phyloP scores from a whole-genome alignment of 1,140 invertebrate species.

The Leptinotarsa undecemlineata region DNA sequence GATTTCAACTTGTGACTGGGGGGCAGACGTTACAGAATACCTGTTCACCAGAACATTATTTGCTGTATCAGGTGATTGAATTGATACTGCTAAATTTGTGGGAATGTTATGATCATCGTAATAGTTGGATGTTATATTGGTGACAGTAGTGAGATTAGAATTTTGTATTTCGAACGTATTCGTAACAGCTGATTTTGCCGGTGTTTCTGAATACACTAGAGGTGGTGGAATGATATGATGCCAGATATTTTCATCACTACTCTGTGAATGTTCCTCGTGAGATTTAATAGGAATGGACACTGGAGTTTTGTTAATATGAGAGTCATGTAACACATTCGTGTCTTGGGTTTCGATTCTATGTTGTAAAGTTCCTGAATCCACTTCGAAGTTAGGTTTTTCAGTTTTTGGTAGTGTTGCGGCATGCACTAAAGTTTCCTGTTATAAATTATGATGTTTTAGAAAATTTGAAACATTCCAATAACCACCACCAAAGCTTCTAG shows the following conservation, averaged over 20 bases:
- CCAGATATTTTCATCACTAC: neutral
- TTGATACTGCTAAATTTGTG: neutral
- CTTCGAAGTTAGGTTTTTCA: slow-evolving; percentile 29
- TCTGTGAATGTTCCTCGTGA: neutral
- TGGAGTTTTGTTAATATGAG: neutral
- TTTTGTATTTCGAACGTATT: neutral
- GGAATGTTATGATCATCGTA: neutral
- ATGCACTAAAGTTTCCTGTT: slow-evolving; percentile 37
- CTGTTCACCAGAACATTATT: slow-evolving; percentile 18
- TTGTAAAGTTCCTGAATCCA: slow-evolving; percentile 31
- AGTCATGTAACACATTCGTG: neutral
- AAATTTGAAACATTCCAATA: neutral
- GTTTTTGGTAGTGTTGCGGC: slow-evolving; percentile 41
- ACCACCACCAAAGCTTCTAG: slow-evolving; percentile 29
- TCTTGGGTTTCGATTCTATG: neutral
- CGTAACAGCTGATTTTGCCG: neutral
- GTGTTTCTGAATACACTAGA: slow-evolving; percentile 12
- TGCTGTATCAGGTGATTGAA: neutral
- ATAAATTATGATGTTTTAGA: slow-evolving; percentile 17
- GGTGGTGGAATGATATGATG: slow-evolving; percentile 13
- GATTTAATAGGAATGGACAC: neutral
- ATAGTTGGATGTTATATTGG: neutral
- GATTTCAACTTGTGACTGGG: slow-evolving; percentile 28
- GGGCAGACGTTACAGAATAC: slow-evolving; percentile 11
- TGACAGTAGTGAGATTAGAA: neutral